phyloP scores from a whole-genome alignment of 2,113 vertebrate species.

The Microcebus lehilahytsara region DNA sequence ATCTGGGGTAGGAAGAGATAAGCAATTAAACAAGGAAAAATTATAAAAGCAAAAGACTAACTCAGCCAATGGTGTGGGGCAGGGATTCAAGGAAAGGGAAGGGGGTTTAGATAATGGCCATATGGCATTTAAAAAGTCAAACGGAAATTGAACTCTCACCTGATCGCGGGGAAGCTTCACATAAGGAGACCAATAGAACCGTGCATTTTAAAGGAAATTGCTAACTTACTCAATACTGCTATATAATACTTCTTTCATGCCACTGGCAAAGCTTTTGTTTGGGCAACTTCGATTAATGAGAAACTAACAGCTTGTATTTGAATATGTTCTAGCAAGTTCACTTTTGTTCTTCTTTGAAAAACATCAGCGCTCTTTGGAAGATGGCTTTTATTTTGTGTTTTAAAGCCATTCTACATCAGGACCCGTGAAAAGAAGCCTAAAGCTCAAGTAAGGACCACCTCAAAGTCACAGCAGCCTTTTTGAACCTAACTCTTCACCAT shows the following conservation, averaged over 20 bases:
- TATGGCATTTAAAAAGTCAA: slow-evolving; percentile 49
- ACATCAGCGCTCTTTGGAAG: slow-evolving; percentile 49
- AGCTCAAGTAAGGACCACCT: slow-evolving; percentile 63
- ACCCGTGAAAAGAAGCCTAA: slow-evolving; percentile 7
- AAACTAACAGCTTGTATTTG: slow-evolving; percentile 30
- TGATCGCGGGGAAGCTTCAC: not conserved
- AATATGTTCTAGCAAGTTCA: slow-evolving; percentile 64
- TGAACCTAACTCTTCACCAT: not conserved
- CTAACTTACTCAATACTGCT: not conserved
- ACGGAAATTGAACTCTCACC: slow-evolving; percentile 58
- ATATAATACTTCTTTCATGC: slow-evolving; percentile 33
- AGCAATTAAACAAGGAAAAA: slow-evolving; percentile 77
- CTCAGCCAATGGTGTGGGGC: not conserved
- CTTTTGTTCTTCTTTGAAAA: slow-evolving; percentile 69
- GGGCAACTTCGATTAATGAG: slow-evolving; percentile 71
- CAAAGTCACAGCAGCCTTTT: slow-evolving; percentile 8
- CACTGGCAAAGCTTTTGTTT: slow-evolving; percentile 60
- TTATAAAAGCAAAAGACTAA: slow-evolving; percentile 59
- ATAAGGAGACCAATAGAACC: not conserved
- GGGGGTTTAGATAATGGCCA: not conserved
- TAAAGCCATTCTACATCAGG: slow-evolving; percentile 43
- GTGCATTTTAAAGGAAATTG: not conserved
- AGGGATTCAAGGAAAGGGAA: slow-evolving; percentile 38
- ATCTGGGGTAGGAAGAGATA: slow-evolving; percentile 72
- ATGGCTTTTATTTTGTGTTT: slow-evolving; percentile 56